Base-by-base conservation (phyloP, 1,140 invertebrate species). In the Monochamus saltuarius region DNA sequence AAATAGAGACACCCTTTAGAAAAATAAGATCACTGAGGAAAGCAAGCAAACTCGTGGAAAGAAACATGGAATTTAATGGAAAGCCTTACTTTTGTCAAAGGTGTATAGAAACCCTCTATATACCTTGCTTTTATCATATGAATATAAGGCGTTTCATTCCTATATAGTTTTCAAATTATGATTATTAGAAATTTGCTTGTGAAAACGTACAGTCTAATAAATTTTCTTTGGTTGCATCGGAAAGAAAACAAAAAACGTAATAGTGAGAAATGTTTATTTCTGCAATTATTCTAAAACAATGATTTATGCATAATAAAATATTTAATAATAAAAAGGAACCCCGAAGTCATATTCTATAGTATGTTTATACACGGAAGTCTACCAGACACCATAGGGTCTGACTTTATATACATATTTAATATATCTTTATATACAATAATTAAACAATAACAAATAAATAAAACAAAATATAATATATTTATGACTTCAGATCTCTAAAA, bases 211-310 rank as follows among this genome's bases (percentile, higher is more conserved):
- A n/a, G n/a, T n/a, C n/a, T n/a, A n/a, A n/a, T n/a, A n/a, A n/a
- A n/a, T n/a, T n/a, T n/a, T n/a, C n/a, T n/a, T n/a, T n/a, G n/a
- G n/a, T n/a, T n/a, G n/a, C n/a, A n/a, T n/a, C n/a, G 22, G 6
- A 29, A 29, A 29, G 6, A 29, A 29, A 29, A 29, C 22, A 3
- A 29, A 29, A 29, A 6, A 6, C 22, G 4, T 17, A 60, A 64
- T 70, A 66, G 62, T 73, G 72, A 73, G 72, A 73, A 73, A 73
- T 73, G 59, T 71, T 70, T 72, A 72, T 72, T 72, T 72, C 68
- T 67, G 65, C 63, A 70, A 67, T 71, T 19, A 42, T 54, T 67
- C 68, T 67, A 69, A 73, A 73, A 73, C 72, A 73, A 70, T 72
- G 59, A 73, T 71, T 68, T 70, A 72, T 64, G 63, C 64, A 69